phyloP scores from a whole-genome alignment of 2,797 vertebrate species.

The Hephaestus fuliginosus region DNA sequence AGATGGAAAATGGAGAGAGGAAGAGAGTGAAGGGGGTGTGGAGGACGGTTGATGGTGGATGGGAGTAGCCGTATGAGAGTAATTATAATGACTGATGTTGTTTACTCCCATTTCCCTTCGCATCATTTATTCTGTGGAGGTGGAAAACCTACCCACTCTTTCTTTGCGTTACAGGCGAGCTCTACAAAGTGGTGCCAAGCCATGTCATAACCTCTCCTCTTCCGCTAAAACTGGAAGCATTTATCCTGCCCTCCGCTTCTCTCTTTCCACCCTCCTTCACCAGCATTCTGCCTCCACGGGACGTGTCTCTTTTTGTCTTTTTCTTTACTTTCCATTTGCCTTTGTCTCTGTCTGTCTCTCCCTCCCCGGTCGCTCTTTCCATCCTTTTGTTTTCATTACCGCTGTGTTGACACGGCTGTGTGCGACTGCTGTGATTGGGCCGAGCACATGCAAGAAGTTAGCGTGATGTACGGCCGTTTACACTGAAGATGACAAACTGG shows the following conservation, averaged over 20 bases:
- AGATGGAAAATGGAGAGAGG: slow-evolving; percentile 69
- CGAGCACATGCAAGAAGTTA: slow-evolving; percentile 80
- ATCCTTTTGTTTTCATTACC: slow-evolving; percentile 62
- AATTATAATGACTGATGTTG: slow-evolving; percentile 86
- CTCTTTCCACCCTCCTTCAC: slow-evolving; percentile 43
- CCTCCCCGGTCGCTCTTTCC: slow-evolving; percentile 45
- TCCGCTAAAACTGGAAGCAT: slow-evolving; percentile 72
- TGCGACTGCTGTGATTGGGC: slow-evolving; percentile 56
- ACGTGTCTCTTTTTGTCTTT: slow-evolving; percentile 32
- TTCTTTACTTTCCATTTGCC: slow-evolving; percentile 38
- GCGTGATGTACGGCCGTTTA: slow-evolving; percentile 83
- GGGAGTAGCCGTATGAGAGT: slow-evolving; percentile 81
- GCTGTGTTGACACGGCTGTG: slow-evolving; percentile 47
- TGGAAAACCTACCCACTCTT: slow-evolving; percentile 79
- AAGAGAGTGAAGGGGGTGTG: slow-evolving; percentile 43
- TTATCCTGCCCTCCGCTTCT: slow-evolving; percentile 65
- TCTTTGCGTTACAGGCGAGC: slow-evolving; percentile 62
- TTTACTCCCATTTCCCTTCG: slow-evolving; percentile 86
- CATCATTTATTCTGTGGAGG: slow-evolving; percentile 85
- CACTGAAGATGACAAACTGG: slow-evolving; percentile 82
- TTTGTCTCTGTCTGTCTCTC: slow-evolving; percentile 48
- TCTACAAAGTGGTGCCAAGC: slow-evolving; percentile 61
- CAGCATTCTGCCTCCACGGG: slow-evolving; percentile 41
- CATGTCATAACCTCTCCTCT: slow-evolving; percentile 67
- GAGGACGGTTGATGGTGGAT: slow-evolving; percentile 69